Evolutionary conservation across 2,797 vertebrate genomes (phyloP), one percentile per base, ranked within the genome.

Genomic region (Nannoperca obscura): DNA sequence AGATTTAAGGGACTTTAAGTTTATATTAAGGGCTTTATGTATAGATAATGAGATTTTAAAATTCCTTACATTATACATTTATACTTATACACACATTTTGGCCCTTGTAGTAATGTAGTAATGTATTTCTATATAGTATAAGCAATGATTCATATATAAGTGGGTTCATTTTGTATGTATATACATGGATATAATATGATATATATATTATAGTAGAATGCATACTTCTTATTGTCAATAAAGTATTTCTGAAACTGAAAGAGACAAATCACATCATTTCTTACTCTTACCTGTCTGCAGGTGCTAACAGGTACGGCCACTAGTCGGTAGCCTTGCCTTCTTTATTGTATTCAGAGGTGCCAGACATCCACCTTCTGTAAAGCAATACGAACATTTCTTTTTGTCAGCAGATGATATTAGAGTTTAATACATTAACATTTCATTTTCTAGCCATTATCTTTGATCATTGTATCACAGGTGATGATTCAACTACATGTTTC

Each of bases 301-400:
- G 27, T 71, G 24, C 24, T 49, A 1, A 54, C 58, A 78, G 3
- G 71, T 22, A 1, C 47, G 34, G 17, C 88, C 91, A 88, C 88
- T 90, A 93, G 92, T 65, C 74, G 80, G 88, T 66, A 91, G 86
- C 64, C 67, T 91, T 91, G 68, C 6, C 42, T 76, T 78, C 62
- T 67, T 20, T 72, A 54, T 71, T 44, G 63, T 0, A 53, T 53
- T 14, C 50, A 36, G 22, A 50, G 53, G 17, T 11, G n/a, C 8
- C 11, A 20, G 19, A 47, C n/a, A 50, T 24, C 50, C 47, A 2
- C 27, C 11, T 4, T 34, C 24, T 71, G 32, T 75, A 27, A 72
- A 59, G 1, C 3, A 10, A 32, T 1, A 12, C 9, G 10, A 22
- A 40, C 7, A 36, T 66, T 58, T 65, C 6, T 69, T 36, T 19